Percentiles rank a stretch among this genome's conserved stretches.
These are phyloP conservation scores for Eospalax fontanierii DNA, from an alignment of 2,797 vertebrate genomes.

Conservation along the genomic window DNA sequence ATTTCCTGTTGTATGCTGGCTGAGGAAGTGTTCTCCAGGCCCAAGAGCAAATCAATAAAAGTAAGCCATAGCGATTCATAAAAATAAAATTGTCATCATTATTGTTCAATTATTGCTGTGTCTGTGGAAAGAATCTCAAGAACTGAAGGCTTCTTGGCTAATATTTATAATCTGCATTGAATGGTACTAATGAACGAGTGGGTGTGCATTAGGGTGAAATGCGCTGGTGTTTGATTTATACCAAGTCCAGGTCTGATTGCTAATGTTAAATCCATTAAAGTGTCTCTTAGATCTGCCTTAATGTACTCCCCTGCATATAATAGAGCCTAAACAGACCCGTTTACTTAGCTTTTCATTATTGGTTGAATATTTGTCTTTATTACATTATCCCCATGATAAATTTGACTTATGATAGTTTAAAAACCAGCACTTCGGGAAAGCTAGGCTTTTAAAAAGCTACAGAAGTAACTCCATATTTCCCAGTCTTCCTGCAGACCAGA, in stretches of 20 bases:
- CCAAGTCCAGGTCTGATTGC: constrained; percentile 89
- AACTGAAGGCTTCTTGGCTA: constrained; percentile 88
- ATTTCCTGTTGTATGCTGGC: constrained; percentile 86
- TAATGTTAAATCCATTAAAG: constrained; percentile 93
- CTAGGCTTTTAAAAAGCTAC: constrained; percentile 76
- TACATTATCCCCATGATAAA: constrained; percentile 87
- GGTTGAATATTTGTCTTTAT: constrained; percentile 89
- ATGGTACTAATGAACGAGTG: constrained; percentile 90
- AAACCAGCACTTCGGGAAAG: constrained; percentile 84
- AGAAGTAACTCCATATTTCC: constrained; percentile 66
- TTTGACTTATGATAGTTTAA: constrained; percentile 82
- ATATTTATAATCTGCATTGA: constrained; percentile 91
- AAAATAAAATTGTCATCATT: constrained; percentile 91
- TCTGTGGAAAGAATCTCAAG: constrained; percentile 89
- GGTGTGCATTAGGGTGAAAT: constrained; percentile 89
- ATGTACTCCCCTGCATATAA: constrained; percentile 90
- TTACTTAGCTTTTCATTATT: constrained; percentile 90
- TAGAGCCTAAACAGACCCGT: constrained; percentile 89
- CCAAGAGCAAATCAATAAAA: constrained; percentile 90
- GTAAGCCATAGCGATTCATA: constrained; percentile 89
- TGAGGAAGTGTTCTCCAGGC: constrained; percentile 88
- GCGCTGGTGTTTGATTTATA: constrained; percentile 90
- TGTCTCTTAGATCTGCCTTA: constrained; percentile 90
- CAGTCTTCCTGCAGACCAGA: constrained; percentile 70
- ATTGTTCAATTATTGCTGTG: constrained; percentile 90